Evolutionary conservation across 2,888 invertebrate genomes (phyloP), one percentile per base, ranked within the genome.

Genomic region (Tetragonula carbonaria): DNA sequence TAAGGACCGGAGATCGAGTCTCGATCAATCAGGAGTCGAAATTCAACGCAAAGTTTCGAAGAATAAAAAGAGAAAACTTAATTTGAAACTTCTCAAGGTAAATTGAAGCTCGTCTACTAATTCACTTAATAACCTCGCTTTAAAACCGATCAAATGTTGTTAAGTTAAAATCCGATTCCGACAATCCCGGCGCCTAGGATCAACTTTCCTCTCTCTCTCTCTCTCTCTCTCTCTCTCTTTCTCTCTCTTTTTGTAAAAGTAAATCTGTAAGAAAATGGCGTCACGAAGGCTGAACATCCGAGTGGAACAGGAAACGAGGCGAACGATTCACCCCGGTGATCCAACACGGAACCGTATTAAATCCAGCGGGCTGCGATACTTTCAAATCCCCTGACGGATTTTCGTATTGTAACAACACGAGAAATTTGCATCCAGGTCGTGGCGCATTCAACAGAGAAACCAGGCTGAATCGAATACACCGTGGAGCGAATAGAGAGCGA

Each of bases 401-500:
- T 62, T 78, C 45, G 78, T 28, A 53, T 62, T 63, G 67, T 68
- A 63, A 68, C 67, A 18, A 4, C 45, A n/a, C 11, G 53, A 45
- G 18, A 21, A 68, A 81, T 80, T 74, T 81, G 80, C 81, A 81
- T 81, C 68, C 80, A 68, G 81, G 73, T 74, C 81, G 80, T 18
- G 51, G 28, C 1, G 53, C 23, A 77, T 50, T 45, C 33, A 66
- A 55, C 38, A 18, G 4, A 33, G 63, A 16, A 74, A 57, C 81
- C 74, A 63, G 68, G 55, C 53, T 51, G 63, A 65, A 73, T 80
- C 73, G 68, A 28, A n/a, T 70, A 80, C 68, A 82, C 16, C 63
- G 55, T 28, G 21, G n/a, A 55, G 23, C 23, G 77, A 63, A 80
- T 70, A 65, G 62, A n/a, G 16, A 33, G 3, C 45, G 55, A 80